A percentile compares a stretch with the other conserved stretches of the same genome.
Evolutionary conservation across 2,888 invertebrate genomes (phyloP).

Genomic region (Ennomos quercinarius): DNA sequence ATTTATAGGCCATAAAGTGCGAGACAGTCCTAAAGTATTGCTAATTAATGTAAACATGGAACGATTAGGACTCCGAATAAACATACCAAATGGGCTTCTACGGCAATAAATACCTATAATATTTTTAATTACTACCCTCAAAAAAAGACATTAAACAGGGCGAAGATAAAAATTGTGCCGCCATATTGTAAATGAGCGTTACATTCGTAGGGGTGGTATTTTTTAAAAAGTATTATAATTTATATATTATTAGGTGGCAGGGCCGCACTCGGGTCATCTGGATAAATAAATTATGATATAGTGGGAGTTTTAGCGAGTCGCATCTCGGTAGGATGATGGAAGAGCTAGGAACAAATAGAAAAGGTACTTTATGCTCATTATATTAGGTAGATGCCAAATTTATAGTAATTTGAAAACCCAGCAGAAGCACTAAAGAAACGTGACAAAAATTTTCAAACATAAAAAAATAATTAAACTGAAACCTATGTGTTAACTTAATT

Average conservation of each 20-base stretch:
- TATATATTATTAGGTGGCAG: conserved; percentile 70
- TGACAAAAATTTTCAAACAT: too few relatives aligned
- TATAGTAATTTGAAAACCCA: too few relatives aligned
- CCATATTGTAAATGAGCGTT: conserved; percentile 79
- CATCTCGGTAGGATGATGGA: conserved; percentile 58
- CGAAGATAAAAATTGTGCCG: conserved; percentile 72
- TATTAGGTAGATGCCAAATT: too few relatives aligned
- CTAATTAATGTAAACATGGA: conserved; percentile 84
- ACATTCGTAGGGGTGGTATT: conserved; percentile 49
- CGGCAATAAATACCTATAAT: conserved; percentile 83
- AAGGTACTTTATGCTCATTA: not conserved
- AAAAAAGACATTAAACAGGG: conserved; percentile 79
- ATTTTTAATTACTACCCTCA: conserved; percentile 79
- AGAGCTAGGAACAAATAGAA: conserved; percentile 40
- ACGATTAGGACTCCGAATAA: conserved; percentile 80
- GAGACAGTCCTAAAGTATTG: conserved; percentile 79
- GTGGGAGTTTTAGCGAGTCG: conserved; percentile 67
- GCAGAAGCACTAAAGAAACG: too few relatives aligned
- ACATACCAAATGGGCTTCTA: conserved; percentile 75
- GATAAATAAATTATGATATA: conserved; percentile 85
- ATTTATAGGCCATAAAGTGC: conserved; percentile 81
- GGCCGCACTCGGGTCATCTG: conserved; percentile 78
- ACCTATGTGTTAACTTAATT: too few relatives aligned
- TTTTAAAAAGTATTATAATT: conserved; percentile 72
- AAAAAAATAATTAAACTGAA: too few relatives aligned